Base-by-base conservation (phyloP, 2,888 invertebrate genomes). In the Aphodius granarius region DNA sequence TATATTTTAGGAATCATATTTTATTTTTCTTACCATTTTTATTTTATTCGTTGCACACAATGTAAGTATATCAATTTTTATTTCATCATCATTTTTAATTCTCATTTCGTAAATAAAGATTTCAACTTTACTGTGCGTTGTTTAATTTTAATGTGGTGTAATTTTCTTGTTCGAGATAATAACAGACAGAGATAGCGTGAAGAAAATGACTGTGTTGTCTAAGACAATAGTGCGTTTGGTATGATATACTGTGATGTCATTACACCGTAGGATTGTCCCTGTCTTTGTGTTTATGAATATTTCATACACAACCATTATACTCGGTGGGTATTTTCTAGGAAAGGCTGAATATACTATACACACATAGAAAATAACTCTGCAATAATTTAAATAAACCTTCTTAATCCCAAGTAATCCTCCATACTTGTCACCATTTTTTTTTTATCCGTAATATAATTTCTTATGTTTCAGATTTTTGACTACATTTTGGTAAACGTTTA, bases 381-480 rank as follows among this genome's bases (percentile, higher is more conserved):
- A n/a, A n/a, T n/a, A n/a, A n/a, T n/a, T n/a, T 43, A 43, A 43
- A 43, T 43, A 43, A 43, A 43, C 3, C 43, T 13, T 13, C 43
- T 43, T 6, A 43, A 43, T 43, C 43, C 43, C 13, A 43, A 43
- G 66, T 73, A 64, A 19, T 18, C 66, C 62, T 66, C 17, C 70
- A 75, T 23, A 71, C 65, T 43, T 77, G 73, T 77, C 74, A 78
- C 13, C 43, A 43, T 43, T 9, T 43, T 43, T 43, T 43, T 9
- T 43, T 43, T 43, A 9, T 43, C 43, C 43, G 0, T 43, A 43
- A 43, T 43, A 9, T 76, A 64, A 75, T 79, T 78, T 79, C 74
- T 77, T 81, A 76, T 81, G 81, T 81, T 81, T 78, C 81, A 81
- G 81, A 74, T 78, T 75, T 72, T 76, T 74, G 70, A 68, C 78